These are phyloP conservation scores for Stigmatopora argus DNA, from an alignment of 2,113 vertebrate species.

Conservation along the genomic window DNA sequence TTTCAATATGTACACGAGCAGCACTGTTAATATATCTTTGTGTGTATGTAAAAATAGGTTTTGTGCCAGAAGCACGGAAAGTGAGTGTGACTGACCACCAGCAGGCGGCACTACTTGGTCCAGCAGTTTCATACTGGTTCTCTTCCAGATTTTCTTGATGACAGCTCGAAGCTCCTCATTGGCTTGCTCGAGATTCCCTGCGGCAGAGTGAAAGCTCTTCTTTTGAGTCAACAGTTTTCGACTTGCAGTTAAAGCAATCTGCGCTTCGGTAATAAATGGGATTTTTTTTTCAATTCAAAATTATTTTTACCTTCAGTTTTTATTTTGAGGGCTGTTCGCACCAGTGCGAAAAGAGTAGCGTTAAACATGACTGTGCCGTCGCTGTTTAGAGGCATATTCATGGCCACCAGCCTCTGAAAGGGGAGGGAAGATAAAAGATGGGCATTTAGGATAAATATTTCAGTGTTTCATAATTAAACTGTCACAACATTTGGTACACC, in stretches of 20 bases:
- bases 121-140: slow-evolving; percentile 97
- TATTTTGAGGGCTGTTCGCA: slow-evolving; percentile 96
- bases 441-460: background rate
- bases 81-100: slow-evolving; percentile 83
- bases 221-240: slow-evolving; percentile 5
- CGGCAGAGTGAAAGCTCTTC: slow-evolving; percentile 15
- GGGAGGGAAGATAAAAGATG: slow-evolving; percentile 18
- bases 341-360: slow-evolving; percentile 93
- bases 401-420: slow-evolving; percentile 90
- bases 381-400: slow-evolving; percentile 99
- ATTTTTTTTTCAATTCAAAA: background rate
- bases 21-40: background rate
- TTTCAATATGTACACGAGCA: slow-evolving; percentile 8
- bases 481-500: background rate
- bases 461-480: background rate
- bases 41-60: background rate
- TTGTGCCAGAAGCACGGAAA: background rate
- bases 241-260: background rate
- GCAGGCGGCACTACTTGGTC: slow-evolving; percentile 98
- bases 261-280: background rate
- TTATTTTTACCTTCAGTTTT: slow-evolving; percentile 89
- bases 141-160: slow-evolving; percentile 99
- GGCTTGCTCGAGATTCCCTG: slow-evolving; percentile 96
- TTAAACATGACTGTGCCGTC: slow-evolving; percentile 99
- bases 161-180: slow-evolving; percentile 97